Evolutionary conservation across 2,113 vertebrate species (phyloP).

Genomic region (Patagioenas fasciata): DNA sequence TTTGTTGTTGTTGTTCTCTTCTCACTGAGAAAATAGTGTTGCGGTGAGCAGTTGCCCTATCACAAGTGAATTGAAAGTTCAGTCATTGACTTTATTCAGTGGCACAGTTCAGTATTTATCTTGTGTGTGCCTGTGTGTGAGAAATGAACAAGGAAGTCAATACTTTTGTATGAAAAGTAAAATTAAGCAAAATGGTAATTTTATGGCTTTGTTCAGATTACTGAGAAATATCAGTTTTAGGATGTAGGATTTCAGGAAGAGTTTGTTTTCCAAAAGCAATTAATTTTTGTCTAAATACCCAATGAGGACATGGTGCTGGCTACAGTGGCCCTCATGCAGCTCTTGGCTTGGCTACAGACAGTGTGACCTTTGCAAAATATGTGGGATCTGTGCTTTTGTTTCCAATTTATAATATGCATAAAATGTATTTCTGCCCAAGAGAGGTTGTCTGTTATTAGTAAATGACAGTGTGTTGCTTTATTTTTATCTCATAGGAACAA

Average conservation of each 20-base stretch:
- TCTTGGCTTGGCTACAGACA: background rate
- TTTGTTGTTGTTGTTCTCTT: background rate
- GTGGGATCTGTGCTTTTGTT: background rate
- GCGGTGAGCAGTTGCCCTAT: background rate
- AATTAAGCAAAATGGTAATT: background rate
- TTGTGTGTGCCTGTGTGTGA: background rate
- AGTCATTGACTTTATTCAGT: background rate
- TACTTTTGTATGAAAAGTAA: background rate
- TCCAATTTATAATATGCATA: background rate
- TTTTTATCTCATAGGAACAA: background rate
- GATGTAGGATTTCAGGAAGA: background rate
- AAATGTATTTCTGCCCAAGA: background rate
- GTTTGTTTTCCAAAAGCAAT: background rate
- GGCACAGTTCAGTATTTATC: background rate
- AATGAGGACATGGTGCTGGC: background rate
- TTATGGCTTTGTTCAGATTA: background rate
- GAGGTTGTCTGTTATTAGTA: background rate
- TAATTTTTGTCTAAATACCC: background rate
- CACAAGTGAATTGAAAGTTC: background rate
- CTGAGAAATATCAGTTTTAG: background rate
- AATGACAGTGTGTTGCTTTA: background rate
- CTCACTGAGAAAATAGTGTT: background rate
- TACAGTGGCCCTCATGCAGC: background rate
- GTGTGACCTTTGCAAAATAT: background rate
- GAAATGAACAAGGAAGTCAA: background rate